Base-by-base conservation (phyloP, 2,888 invertebrate genomes). In the Lypha dubia region DNA sequence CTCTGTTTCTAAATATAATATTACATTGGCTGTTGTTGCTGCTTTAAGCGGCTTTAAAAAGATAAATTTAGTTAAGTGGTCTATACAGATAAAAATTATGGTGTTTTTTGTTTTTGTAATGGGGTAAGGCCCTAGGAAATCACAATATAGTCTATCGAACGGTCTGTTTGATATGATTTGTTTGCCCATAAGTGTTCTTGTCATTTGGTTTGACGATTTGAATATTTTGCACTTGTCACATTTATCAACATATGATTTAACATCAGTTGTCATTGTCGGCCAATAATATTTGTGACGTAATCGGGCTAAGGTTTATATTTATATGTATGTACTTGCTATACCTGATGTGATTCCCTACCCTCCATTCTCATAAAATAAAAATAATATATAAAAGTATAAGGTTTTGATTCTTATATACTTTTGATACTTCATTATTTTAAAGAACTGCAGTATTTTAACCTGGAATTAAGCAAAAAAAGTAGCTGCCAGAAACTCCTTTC, bases 11-110 rank as follows among this genome's bases (percentile, higher is more conserved):
- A 38, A 75, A 22, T 11, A 58, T 9, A 1, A 3, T 32, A 62
- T 41, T 11, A 62, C 38, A 35, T 15, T 38, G 0, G 20, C 17
- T 9, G 63, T 13, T 3, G 38, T 63, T 4, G 63, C 63, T 5
- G 44, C 11, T 44, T 8, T 20, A 7, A 63, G 4, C 4, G 63
- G 46, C 13, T 46, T 44, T 3, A 65, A n/a, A 17, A 65, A 65
- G 15, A 46, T 6, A 9, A 41, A 62, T 22, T 62, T 62, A 13
- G 62, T 62, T 4, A 62, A 41, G 13, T 62, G 62, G 8, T 65
- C 63, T 8, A 46, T 5, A 7, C 13, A 13, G 4, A 56, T 56
- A n/a, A 56, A 56, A n/a, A 56, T 5, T 9, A 3, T 2, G 0
- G 32, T 11, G 9, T 56, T 56, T 32, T n/a, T 15, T 6, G n/a